Evolutionary conservation across 1,140 invertebrate genomes (phyloP), one percentile per base, ranked within the genome.

Genomic region (Dendroctonus valens): DNA sequence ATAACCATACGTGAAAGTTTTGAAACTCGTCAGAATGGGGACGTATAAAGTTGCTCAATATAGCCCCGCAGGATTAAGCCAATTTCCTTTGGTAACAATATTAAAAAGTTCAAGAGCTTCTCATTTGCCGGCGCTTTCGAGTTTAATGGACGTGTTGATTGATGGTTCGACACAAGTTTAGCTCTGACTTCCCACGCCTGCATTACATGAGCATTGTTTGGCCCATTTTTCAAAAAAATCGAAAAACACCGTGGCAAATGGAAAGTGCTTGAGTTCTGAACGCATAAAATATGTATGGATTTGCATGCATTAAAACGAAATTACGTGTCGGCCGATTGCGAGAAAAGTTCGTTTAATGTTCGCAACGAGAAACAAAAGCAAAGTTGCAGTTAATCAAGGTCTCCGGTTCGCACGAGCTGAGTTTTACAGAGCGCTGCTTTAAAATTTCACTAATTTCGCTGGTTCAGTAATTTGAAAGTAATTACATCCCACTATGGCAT

Each of bases 391-490:
- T 46, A 46, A 46, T 12, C 12, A 46, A 46, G 26, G 26, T 46
- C 42, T 11, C 42, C 4, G 8, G 42, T 46, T 12, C 8, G 42
- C 4, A 46, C 8, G 26, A 26, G 26, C 26, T 46, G 42, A 46
- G 12, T 46, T 46, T 46, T 46, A 46, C 42, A 46, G 8, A 11
- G 42, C 8, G 8, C 12, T 46, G 8, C 12, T 46, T 46, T 46
- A 46, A 46, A 46, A 46, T 11, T 46, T 46, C 42, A 46, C 42
- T 46, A 9, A 46, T 46, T 46, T 46, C 42, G 42, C 42, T 12
- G 12, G 42, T 46, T 46, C 42, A 12, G 42, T 46, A 46, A 46
- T 46, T 46, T 46, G 42, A 46, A 46, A 46, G 42, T 46, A 46
- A 46, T 46, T 46, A 46, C 42, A 26, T 26, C 26, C 26, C 1